Conservation (phyloP, 2,797 vertebrate genomes). For the Sebastes paucispinis region DNA sequence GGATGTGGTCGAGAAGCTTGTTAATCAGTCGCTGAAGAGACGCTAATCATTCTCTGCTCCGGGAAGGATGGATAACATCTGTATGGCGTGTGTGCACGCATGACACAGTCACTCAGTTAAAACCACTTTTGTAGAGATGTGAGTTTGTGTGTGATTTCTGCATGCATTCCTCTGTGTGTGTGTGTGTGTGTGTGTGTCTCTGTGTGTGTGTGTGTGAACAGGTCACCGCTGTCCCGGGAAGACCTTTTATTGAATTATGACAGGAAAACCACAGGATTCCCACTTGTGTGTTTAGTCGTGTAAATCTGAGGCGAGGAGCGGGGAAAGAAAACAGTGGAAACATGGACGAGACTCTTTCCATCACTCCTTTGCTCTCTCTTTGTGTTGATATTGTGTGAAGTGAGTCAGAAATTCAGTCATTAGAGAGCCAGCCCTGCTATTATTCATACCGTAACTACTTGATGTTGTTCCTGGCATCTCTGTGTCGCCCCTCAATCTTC, state of each 20-base stretch:
- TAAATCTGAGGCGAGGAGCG: constrained; percentile 8
- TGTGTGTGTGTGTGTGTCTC: background rate
- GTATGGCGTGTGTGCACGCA: background rate
- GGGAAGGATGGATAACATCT: constrained; percentile 27
- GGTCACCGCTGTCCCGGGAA: background rate
- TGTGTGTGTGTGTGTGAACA: background rate
- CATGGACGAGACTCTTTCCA: background rate
- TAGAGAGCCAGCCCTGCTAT: background rate
- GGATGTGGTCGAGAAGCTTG: background rate
- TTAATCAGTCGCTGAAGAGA: constrained; percentile 14
- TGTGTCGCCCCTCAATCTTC: background rate
- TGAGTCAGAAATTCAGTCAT: background rate
- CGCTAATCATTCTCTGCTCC: background rate
- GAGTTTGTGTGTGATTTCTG: background rate
- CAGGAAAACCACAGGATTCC: constrained; percentile 52
- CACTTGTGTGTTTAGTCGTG: constrained; percentile 8
- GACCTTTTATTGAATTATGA: constrained; percentile 37
- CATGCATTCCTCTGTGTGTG: background rate
- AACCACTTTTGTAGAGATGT: background rate
- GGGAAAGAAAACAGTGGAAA: constrained; percentile 47
- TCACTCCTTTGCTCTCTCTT: background rate
- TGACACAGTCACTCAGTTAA: background rate
- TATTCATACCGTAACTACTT: background rate
- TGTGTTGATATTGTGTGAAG: constrained; percentile 9
- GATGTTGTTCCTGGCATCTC: constrained; percentile 1